Base-by-base conservation (phyloP, 2,888 invertebrate species). In the Chymomyza caudatula region DNA sequence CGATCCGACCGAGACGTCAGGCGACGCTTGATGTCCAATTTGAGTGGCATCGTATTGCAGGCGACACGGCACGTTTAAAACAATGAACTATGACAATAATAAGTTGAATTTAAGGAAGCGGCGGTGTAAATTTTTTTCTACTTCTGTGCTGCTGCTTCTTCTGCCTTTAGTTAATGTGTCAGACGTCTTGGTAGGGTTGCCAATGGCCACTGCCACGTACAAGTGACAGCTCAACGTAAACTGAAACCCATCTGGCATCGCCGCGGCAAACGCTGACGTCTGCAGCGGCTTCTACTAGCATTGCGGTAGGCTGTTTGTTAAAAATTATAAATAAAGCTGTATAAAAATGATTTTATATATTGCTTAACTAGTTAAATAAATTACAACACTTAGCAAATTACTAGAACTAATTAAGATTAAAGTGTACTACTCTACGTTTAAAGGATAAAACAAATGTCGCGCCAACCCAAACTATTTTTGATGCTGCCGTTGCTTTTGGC, bases 1-100 rank as follows among this genome's bases (percentile, higher is more conserved):
- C 99, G 94, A 91, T 99, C 99, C 6, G 99, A 99, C 77, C 99
- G 94, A 60, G 99, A 98, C 63, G 99, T 97, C 90, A 99, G 92
- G 91, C 97, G 98, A 89, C 99, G 94, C 92, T 99, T 99, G 90
- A 99, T 98, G 91, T 99, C 99, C 90, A 99, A 92, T 90, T 98
- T 94, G 74, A 99, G 93, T 85, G 98, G 98, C 98, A 89, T 89
- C 81, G 77, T 80, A 54, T 52, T 58, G 60, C 20, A 23, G 52
- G 22, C 61, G 51, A 22, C 63, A 47, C 47, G 19, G 47, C 47
- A 37, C 29, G 58, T 67, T 65, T 44, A 57, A 54, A 53, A 57
- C 60, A 53, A 53, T 65, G 63, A 64, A 58, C 64, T 47, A 60
- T 62, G 60, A 47, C 19, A 53, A 13, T 19, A 51, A 60, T 58